phyloP scores from a whole-genome alignment of 2,797 vertebrate species.

The Pseudochaenichthys georgianus region DNA sequence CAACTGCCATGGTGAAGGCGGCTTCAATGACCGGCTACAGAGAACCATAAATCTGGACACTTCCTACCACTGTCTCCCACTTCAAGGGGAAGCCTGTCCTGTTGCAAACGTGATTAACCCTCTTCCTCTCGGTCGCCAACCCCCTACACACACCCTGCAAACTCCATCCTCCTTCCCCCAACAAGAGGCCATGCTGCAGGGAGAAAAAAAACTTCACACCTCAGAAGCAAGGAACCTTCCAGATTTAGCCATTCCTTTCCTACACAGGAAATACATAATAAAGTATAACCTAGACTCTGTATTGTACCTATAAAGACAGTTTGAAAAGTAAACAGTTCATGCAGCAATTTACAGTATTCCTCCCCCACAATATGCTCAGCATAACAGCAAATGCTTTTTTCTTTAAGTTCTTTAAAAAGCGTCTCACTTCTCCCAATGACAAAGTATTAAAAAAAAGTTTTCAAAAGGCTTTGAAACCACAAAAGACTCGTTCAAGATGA shows the following conservation, averaged over 20 bases:
- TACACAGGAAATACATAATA: conserved; percentile 53
- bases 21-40: conserved; percentile 68
- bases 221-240: conserved; percentile 47
- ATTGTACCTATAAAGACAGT: background rate
- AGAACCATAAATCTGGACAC: conserved; percentile 86
- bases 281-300: conserved; percentile 21
- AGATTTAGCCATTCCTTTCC: conserved; percentile 35
- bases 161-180: conserved; percentile 34
- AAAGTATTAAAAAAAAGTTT: conserved; percentile 64
- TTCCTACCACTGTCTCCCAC: conserved; percentile 86
- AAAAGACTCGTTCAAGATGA: conserved; percentile 69
- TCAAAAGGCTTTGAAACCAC: conserved; percentile 71
- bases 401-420: conserved; percentile 40
- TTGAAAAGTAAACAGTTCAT: conserved; percentile 26
- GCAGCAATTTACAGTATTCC: conserved; percentile 22
- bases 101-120: conserved; percentile 83
- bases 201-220: conserved; percentile 64
- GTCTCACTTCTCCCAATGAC: conserved; percentile 54
- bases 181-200: conserved; percentile 51
- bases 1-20: conserved; percentile 78
- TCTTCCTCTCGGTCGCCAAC: conserved; percentile 72
- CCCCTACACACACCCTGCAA: conserved; percentile 47
- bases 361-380: conserved; percentile 26
- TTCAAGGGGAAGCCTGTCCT: conserved; percentile 85
- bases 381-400: conserved; percentile 37